Evolutionary conservation across 53 echinoderm and acorn worm genomes (phyloP).

Genomic region (Astropecten irregularis): DNA sequence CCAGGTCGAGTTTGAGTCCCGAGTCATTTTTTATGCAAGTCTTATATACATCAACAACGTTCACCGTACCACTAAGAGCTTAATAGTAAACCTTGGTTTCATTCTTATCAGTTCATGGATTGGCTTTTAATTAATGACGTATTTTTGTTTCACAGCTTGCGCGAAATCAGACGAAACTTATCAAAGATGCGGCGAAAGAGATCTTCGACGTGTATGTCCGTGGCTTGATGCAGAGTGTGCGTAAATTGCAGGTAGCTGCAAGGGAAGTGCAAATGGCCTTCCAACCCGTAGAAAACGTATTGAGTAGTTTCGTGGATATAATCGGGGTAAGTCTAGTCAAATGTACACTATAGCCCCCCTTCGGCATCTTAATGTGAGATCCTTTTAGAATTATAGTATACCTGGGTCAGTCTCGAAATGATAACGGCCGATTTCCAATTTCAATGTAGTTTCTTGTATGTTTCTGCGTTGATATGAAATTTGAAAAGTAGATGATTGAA

Average conservation of each 20-base stretch:
- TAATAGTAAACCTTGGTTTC: no score
- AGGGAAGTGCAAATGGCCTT: constrained; percentile 62
- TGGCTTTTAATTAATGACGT: neutral
- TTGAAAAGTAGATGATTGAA: no score
- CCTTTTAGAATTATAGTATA: neutral
- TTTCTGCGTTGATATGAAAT: no score
- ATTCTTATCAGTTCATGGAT: neutral
- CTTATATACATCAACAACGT: no score
- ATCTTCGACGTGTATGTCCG: constrained; percentile 77
- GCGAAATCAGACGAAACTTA: constrained; percentile 66
- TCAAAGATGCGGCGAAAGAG: constrained; percentile 67
- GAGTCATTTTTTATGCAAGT: no score
- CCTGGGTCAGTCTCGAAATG: neutral
- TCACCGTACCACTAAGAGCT: neutral
- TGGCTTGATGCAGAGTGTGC: constrained; percentile 59
- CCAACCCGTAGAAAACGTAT: constrained; percentile 72
- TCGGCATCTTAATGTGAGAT: neutral
- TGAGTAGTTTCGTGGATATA: constrained; percentile 53
- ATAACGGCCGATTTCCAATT: neutral
- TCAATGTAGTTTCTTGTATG: no score
- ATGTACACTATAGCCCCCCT: no score
- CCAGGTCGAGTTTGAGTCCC: no score
- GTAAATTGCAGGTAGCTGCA: constrained; percentile 59
- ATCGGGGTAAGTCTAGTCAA: constrained; percentile 60
- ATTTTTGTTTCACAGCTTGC: constrained; percentile 68